phyloP scores from a whole-genome alignment of 2,888 invertebrate species.

The Coelopa pilipes region DNA sequence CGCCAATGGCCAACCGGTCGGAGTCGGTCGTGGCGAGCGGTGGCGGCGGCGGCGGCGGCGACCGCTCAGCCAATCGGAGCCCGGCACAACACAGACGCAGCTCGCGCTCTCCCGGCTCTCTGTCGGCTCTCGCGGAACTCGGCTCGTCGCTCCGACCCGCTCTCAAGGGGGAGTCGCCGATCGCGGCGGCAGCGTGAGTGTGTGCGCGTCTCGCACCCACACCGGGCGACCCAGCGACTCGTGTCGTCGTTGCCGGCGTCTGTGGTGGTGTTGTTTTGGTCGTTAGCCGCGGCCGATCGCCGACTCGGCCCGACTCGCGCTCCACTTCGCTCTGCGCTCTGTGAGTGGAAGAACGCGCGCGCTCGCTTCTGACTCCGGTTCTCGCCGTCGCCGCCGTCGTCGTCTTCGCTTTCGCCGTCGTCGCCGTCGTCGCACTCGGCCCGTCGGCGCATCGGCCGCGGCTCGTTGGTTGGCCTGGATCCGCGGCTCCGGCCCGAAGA shows the following conservation, averaged over 20 bases:
- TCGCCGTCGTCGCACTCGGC: not conserved
- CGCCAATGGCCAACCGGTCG: not conserved
- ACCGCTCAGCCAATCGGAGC: constrained; percentile 10
- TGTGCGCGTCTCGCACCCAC: too few species aligned
- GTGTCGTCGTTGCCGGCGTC: not conserved
- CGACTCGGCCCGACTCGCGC: too few species aligned
- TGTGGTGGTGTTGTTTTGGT: not conserved
- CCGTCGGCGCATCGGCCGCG: constrained; percentile 11
- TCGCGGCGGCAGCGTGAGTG: too few species aligned
- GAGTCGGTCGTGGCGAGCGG: not conserved
- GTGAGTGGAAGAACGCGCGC: constrained; percentile 10
- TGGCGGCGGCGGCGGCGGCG: not conserved
- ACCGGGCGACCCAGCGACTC: too few species aligned
- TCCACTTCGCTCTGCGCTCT: constrained; percentile 21
- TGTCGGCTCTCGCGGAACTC: too few species aligned
- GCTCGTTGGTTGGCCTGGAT: constrained; percentile 8
- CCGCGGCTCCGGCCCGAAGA: not conserved
- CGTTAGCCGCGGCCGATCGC: too few species aligned
- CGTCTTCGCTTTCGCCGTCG: not conserved
- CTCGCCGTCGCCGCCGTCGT: not conserved
- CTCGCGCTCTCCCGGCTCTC: constrained; percentile 41
- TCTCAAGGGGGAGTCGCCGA: not conserved
- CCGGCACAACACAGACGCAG: constrained; percentile 41
- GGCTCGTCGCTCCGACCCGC: not conserved
- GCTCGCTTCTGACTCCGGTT: not conserved